Conservation (phyloP, 2,888 invertebrate genomes). For the Microplitis deprimator region DNA sequence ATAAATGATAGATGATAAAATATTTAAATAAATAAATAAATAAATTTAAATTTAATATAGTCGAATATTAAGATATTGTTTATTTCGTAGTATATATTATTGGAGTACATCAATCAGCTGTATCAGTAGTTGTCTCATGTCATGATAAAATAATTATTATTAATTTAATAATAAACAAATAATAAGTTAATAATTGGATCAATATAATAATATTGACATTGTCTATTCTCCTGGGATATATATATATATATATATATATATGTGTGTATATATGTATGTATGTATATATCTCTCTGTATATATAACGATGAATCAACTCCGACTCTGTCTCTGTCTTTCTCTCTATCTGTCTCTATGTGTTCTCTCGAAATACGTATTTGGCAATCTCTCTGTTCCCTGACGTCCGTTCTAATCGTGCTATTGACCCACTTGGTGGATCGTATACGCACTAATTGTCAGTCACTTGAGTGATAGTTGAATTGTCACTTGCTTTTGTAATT, state of each 20-base stretch:
- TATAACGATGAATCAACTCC: background rate
- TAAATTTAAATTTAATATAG: background rate
- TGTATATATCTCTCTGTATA: background rate
- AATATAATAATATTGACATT: slow-evolving; percentile 1
- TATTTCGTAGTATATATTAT: background rate
- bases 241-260: background rate
- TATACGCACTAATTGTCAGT: slow-evolving; percentile 34
- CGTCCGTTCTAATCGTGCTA: slow-evolving; percentile 31
- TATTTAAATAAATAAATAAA: slow-evolving; percentile 1
- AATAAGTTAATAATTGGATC: background rate
- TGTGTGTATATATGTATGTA: background rate
- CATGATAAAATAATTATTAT: background rate
- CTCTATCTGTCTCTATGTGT: background rate
- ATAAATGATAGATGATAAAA: background rate
- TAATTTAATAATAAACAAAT: background rate
- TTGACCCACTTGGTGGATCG: slow-evolving; percentile 36
- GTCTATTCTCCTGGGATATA: background rate
- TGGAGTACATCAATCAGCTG: no score
- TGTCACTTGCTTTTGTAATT: slow-evolving; percentile 29
- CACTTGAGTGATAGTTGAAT: slow-evolving; percentile 33
- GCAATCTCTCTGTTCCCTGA: slow-evolving; percentile 26
- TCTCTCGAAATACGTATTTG: slow-evolving; percentile 7
- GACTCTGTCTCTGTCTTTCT: background rate
- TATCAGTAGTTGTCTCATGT: background rate
- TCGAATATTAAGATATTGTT: background rate